Evolutionary conservation across 2,888 invertebrate species (phyloP), one percentile per base, ranked within the genome.

Genomic region (Philereme transversata): DNA sequence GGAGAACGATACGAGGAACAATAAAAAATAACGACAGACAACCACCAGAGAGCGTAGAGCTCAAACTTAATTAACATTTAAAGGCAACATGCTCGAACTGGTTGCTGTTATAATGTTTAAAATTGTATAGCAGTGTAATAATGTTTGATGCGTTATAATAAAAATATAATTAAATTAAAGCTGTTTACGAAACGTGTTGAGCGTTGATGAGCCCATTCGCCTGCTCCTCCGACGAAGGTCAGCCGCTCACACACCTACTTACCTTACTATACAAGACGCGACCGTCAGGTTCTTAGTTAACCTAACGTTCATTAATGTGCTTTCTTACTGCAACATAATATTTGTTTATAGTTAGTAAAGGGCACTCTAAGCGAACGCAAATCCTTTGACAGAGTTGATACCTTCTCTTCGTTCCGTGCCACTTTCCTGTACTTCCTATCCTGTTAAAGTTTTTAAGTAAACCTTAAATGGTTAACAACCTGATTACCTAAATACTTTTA

Each of bases 191-290:
- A 79, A 80, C 76, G 74, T 73, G 77, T 75, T 68, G 75, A 77
- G 78, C 79, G 78, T 79, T 83, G 87, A 88, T 84, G 87, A 84
- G 83, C 81, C 83, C 85, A 81, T 83, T 88, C 84, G 84, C 84
- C 76, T 73, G 77, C 71, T 82, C 74, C 77, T 78, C 74, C 65
- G 65, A 53, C 75, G 86, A 90, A 90, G 90, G 90, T 83, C 89
- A 80, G 62, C 87, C 84, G 76, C 81, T 83, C 77, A 74, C 77
- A 78, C 81, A 78, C 82, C 82, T 79, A 83, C 82, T 75, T 75
- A 71, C 69, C 67, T 75, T 71, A 74, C 70, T 68, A 64, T 66
- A 71, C 67, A 67, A 74, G 70, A 62, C 56, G 65, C 68, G 64
- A 73, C 74, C 67, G 71, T 68, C 70, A 69, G 63, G 67, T 54